These are phyloP conservation scores for Steinernema hermaphroditum DNA, from an alignment of 2,888 invertebrate species.

Conservation along the genomic window DNA sequence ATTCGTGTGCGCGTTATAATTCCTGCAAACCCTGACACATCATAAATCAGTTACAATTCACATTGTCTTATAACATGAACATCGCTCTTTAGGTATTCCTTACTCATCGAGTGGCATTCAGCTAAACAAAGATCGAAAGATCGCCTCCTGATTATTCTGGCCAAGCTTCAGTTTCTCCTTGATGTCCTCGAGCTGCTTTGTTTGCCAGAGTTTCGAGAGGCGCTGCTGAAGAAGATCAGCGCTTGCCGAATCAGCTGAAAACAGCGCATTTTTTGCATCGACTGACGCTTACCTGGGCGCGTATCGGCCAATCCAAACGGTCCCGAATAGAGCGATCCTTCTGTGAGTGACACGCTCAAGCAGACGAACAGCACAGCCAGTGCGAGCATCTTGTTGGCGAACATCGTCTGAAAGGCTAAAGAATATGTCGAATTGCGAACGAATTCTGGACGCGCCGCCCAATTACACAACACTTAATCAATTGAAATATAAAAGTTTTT, in stretches of 20 bases:
- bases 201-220: constrained; percentile 19
- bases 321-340: background rate
- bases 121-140: constrained; percentile 15
- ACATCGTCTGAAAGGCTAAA: background rate
- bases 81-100: no score
- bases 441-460: background rate
- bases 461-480: background rate
- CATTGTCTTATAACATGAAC: no score
- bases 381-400: background rate
- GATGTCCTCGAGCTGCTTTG: constrained; percentile 10
- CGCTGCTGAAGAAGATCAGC: constrained; percentile 19
- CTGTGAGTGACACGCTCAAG: background rate
- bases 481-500: background rate
- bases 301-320: background rate
- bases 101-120: background rate
- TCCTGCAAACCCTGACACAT: no score
- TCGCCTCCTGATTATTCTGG: constrained; percentile 17
- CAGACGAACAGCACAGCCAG: background rate
- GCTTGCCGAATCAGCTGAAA: background rate
- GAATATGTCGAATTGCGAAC: background rate
- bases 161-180: constrained; percentile 24
- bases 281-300: background rate
- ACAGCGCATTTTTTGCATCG: background rate
- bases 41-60: no score
- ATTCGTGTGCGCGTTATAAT: no score